phyloP scores from a whole-genome alignment of 1,140 invertebrate genomes.

The Pseudoatta argentina region DNA sequence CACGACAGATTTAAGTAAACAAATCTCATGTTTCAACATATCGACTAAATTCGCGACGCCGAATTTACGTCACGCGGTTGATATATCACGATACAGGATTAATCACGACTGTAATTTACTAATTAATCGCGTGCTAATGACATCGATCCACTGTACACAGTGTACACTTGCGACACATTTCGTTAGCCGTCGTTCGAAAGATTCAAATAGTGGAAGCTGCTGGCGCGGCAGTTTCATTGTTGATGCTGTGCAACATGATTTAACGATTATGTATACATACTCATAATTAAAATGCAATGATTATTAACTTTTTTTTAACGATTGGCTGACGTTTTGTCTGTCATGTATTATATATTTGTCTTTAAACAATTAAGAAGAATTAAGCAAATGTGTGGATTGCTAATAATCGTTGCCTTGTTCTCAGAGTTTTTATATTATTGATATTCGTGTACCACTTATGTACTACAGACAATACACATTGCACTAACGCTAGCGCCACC shows the following conservation, averaged over 20 bases:
- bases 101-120: not conserved
- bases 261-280: too few species aligned
- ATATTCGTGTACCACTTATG: too few species aligned
- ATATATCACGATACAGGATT: not conserved
- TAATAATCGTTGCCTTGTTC: too few species aligned
- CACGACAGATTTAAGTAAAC: not conserved
- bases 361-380: too few species aligned
- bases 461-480: too few species aligned
- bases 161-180: not conserved
- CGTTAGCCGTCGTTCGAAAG: not conserved
- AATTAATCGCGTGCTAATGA: conserved; percentile 17
- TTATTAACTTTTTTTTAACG: too few species aligned
- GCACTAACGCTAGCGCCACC: too few species aligned
- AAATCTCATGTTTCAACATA: not conserved
- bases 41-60: not conserved
- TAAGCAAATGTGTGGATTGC: too few species aligned
- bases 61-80: not conserved
- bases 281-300: not conserved
- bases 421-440: too few species aligned
- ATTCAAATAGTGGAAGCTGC: not conserved
- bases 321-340: too few species aligned
- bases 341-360: too few species aligned
- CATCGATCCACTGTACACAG: not conserved
- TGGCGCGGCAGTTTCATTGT: not conserved
- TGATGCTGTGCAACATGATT: not conserved